These are phyloP conservation scores for Glandiceps talaboti DNA, from an alignment of 53 echinoderm and acorn worm genomes.

Conservation along the genomic window DNA sequence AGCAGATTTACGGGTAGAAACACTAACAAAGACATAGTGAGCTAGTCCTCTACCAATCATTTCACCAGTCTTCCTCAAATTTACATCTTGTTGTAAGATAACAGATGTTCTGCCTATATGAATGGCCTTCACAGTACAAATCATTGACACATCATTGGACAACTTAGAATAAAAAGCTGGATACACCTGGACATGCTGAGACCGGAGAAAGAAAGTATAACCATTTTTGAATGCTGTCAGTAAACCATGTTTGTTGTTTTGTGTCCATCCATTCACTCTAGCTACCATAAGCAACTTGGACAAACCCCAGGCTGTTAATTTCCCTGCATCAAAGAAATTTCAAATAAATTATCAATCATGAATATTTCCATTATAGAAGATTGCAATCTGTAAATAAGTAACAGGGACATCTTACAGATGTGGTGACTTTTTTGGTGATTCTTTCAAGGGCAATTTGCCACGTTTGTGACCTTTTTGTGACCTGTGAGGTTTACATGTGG, in stretches of 20 bases:
- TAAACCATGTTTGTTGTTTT: neutral
- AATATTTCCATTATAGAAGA: too few relatives aligned
- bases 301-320: too few relatives aligned
- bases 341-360: too few relatives aligned
- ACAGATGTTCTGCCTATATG: neutral
- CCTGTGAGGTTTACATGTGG: too few relatives aligned
- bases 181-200: neutral
- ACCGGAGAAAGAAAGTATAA: neutral
- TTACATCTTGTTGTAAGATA: neutral
- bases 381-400: too few relatives aligned
- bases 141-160: neutral
- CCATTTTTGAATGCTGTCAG: neutral
- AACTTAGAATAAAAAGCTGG: neutral
- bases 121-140: neutral
- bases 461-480: too few relatives aligned
- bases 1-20: neutral
- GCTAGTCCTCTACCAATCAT: neutral
- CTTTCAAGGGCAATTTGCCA: too few relatives aligned
- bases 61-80: neutral
- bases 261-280: neutral
- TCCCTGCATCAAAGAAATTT: too few relatives aligned
- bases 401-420: too few relatives aligned
- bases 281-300: neutral
- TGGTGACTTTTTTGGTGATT: too few relatives aligned
- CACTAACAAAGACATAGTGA: neutral